phyloP scores from a whole-genome alignment of 2,113 vertebrate genomes.

The Aleadryas rufinucha region DNA sequence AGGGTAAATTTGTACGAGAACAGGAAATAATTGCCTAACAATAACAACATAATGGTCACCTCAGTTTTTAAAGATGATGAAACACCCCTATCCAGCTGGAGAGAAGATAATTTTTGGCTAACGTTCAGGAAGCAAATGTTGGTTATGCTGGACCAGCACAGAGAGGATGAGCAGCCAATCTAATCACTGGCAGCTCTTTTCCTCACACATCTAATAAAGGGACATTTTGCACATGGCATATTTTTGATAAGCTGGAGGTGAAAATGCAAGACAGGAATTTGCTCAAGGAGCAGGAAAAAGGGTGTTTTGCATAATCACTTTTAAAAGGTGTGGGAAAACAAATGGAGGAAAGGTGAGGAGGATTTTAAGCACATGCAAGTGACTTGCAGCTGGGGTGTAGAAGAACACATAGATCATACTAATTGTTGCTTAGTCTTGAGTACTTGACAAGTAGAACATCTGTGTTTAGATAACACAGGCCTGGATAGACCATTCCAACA shows the following conservation, averaged over 20 bases:
- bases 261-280: neutral
- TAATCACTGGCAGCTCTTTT: neutral
- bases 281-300: neutral
- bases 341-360: neutral
- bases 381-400: neutral
- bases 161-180: neutral
- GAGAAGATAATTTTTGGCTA: constrained; percentile 16
- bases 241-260: neutral
- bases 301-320: neutral
- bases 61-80: constrained; percentile 47
- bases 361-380: neutral
- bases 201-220: neutral
- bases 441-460: neutral
- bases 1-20: neutral
- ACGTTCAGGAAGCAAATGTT: neutral
- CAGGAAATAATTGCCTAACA: constrained; percentile 38
- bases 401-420: neutral
- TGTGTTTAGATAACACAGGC: neutral
- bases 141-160: neutral
- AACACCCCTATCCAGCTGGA: constrained; percentile 21
- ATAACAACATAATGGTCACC: constrained; percentile 37
- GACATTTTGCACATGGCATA: neutral
- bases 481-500: neutral
- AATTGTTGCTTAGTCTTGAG: neutral
- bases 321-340: neutral